These are phyloP conservation scores for Ennomos fuscantarius DNA, from an alignment of 2,888 invertebrate species.

Conservation along the genomic window DNA sequence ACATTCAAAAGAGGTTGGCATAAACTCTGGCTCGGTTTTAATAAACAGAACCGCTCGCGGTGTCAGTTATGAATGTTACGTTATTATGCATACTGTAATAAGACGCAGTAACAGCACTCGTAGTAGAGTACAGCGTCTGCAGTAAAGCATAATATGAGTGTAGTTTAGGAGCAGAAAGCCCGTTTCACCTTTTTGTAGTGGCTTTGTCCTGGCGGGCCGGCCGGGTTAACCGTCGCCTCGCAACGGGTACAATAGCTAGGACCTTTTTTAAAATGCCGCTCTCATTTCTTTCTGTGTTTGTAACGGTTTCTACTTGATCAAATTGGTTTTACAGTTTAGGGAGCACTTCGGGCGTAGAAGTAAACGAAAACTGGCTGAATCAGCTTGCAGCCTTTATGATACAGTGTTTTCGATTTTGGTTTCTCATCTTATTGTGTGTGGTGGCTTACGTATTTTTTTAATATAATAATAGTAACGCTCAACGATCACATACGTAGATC, in stretches of 20 bases:
- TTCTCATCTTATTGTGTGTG: no score
- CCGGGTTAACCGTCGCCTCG: slow-evolving; percentile 73
- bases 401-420: no score
- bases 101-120: slow-evolving; percentile 60
- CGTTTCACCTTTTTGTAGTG: slow-evolving; percentile 76
- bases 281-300: slow-evolving; percentile 60
- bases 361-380: slow-evolving; percentile 6
- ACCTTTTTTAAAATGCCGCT: slow-evolving; percentile 70
- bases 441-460: no score
- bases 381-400: no score
- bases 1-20: slow-evolving; percentile 57
- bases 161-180: slow-evolving; percentile 71
- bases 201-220: slow-evolving; percentile 70
- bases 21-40: slow-evolving; percentile 55
- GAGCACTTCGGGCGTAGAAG: slow-evolving; percentile 42
- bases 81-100: slow-evolving; percentile 69
- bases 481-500: no score
- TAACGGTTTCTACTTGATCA: slow-evolving; percentile 60
- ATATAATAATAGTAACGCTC: no score
- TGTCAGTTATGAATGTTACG: slow-evolving; percentile 71
- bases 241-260: slow-evolving; percentile 65
- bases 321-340: slow-evolving; percentile 51
- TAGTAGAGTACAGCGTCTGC: slow-evolving; percentile 41
- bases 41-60: slow-evolving; percentile 60
- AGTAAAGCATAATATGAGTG: slow-evolving; percentile 67